Evolutionary conservation across 2,797 vertebrate species (phyloP).

Genomic region (Pangasius macronema): DNA sequence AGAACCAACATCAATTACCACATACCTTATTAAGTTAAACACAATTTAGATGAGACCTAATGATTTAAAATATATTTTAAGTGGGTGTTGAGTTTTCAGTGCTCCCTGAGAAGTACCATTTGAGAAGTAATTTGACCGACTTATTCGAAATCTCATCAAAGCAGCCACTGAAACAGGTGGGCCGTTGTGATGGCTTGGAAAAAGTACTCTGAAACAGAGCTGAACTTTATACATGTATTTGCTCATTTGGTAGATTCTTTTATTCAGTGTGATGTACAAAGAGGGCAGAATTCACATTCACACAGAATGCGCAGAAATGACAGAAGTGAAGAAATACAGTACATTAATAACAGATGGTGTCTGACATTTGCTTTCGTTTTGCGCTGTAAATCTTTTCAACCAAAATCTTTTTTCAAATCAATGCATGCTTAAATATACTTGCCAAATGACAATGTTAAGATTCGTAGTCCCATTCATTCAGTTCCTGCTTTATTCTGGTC

Average conservation of each 20-base stretch:
- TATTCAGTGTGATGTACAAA: background rate
- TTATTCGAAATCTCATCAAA: background rate
- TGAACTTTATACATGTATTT: background rate
- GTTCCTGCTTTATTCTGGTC: background rate
- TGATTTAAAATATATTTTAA: constrained; percentile 18
- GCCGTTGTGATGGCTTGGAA: background rate
- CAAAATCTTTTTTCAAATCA: background rate
- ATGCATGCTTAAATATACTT: background rate
- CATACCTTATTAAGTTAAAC: constrained; percentile 13
- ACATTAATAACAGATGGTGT: background rate
- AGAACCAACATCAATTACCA: constrained; percentile 28
- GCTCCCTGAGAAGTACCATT: background rate
- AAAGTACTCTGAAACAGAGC: background rate
- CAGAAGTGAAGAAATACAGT: background rate
- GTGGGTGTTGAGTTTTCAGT: constrained; percentile 1
- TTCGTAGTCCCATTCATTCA: too few relatives aligned
- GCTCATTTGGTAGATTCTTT: background rate
- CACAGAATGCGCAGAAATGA: background rate
- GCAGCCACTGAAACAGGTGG: background rate
- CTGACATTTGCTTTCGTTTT: background rate
- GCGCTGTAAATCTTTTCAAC: background rate
- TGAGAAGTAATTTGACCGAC: constrained; percentile 1
- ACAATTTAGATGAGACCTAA: background rate
- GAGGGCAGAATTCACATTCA: background rate
- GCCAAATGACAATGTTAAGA: background rate